phyloP scores from a whole-genome alignment of 2,797 vertebrate species.

The Bryconaethiops microstoma region DNA sequence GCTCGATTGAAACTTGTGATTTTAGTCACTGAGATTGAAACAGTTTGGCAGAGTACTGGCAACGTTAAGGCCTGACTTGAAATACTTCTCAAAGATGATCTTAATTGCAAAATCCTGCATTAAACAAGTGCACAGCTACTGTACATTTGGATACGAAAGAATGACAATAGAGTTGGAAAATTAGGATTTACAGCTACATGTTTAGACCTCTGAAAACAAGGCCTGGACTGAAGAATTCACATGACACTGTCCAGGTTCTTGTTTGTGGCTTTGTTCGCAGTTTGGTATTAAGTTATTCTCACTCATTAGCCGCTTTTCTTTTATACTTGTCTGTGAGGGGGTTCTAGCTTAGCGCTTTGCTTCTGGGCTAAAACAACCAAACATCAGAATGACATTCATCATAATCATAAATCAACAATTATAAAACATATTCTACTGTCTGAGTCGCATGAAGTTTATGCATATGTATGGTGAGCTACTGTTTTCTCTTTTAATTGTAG shows the following conservation, averaged over 20 bases:
- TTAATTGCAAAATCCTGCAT: neutral
- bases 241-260: neutral
- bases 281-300: neutral
- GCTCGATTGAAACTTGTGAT: neutral
- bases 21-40: neutral
- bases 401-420: neutral
- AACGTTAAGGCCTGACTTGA: no score
- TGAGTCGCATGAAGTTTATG: neutral
- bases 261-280: constrained; percentile 1
- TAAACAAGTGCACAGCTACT: neutral
- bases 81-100: no score
- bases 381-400: neutral
- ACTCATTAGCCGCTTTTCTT: neutral
- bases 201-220: neutral
- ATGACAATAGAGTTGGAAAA: neutral
- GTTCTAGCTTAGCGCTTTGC: neutral
- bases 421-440: neutral
- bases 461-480: neutral
- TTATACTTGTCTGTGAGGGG: neutral
- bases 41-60: neutral
- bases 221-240: neutral
- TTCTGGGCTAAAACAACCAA: neutral
- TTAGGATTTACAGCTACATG: neutral
- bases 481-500: neutral
- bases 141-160: no score